Conservation (phyloP, 2,888 invertebrate genomes). For the Apantesis nais region DNA sequence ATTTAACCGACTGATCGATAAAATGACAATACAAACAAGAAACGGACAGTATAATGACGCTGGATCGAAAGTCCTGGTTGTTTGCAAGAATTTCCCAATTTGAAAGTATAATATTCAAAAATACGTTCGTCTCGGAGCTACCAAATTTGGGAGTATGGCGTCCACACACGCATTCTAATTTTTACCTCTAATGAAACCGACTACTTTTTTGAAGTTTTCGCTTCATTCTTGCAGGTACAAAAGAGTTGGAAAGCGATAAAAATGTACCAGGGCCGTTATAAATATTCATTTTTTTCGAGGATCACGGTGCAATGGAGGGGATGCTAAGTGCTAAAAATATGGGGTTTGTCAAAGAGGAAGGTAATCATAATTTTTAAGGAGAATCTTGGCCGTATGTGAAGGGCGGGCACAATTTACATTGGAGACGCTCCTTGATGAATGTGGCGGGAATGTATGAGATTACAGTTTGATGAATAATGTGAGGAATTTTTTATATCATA, state of each 20-base stretch:
- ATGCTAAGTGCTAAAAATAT: constrained; percentile 71
- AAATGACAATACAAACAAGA: constrained; percentile 50
- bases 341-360: constrained; percentile 70
- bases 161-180: constrained; percentile 75
- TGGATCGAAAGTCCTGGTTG: constrained; percentile 59
- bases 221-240: constrained; percentile 69
- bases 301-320: constrained; percentile 49
- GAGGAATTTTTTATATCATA: constrained; percentile 47
- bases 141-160: constrained; percentile 63
- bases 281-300: constrained; percentile 74
- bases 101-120: constrained; percentile 80
- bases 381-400: constrained; percentile 49
- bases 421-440: constrained; percentile 50
- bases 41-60: constrained; percentile 67
- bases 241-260: constrained; percentile 69
- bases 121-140: constrained; percentile 53
- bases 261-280: constrained; percentile 68
- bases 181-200: constrained; percentile 77
- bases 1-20: constrained; percentile 38
- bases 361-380: constrained; percentile 79
- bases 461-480: constrained; percentile 54
- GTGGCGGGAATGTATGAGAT: constrained; percentile 49
- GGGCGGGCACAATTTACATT: constrained; percentile 54
- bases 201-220: constrained; percentile 62
- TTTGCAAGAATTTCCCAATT: constrained; percentile 66